Evolutionary conservation across 2,797 vertebrate genomes (phyloP).

Genomic region (Aeoliscus strigatus): DNA sequence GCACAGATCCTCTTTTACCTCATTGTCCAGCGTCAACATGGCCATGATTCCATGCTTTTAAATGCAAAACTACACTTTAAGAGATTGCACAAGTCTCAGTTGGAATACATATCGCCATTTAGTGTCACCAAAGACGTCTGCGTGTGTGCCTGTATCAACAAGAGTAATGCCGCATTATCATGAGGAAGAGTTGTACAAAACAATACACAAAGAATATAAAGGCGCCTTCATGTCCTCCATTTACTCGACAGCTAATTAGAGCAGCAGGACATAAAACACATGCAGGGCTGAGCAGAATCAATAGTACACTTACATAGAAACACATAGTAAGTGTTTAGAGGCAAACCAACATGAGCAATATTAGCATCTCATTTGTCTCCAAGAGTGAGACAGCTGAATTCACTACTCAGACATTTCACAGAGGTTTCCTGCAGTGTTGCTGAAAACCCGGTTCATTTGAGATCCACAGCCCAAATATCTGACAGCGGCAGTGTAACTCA

Average conservation of each 20-base stretch:
- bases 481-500: slow-evolving; percentile 41
- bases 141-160: slow-evolving; percentile 40
- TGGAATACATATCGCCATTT: slow-evolving; percentile 61
- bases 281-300: too few species aligned
- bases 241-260: too few species aligned
- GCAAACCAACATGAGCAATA: slow-evolving; percentile 56
- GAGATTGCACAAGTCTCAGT: slow-evolving; percentile 63
- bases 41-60: slow-evolving; percentile 59
- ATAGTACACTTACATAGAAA: too few species aligned
- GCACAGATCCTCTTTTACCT: slow-evolving; percentile 56
- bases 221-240: slow-evolving; percentile 17
- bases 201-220: slow-evolving; percentile 29
- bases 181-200: slow-evolving; percentile 24
- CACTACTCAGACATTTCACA: too few species aligned
- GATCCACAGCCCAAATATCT: slow-evolving; percentile 11
- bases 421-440: too few species aligned
- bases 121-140: slow-evolving; percentile 41
- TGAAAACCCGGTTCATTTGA: slow-evolving; percentile 9
- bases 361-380: slow-evolving; percentile 25
- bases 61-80: slow-evolving; percentile 69
- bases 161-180: background rate
- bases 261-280: too few species aligned
- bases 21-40: slow-evolving; percentile 52
- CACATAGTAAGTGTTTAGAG: too few species aligned
- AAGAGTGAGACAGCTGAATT: too few species aligned